Evolutionary conservation across 1,140 invertebrate species (phyloP), one percentile per base, ranked within the genome.

Genomic region (Danaus plexippus): DNA sequence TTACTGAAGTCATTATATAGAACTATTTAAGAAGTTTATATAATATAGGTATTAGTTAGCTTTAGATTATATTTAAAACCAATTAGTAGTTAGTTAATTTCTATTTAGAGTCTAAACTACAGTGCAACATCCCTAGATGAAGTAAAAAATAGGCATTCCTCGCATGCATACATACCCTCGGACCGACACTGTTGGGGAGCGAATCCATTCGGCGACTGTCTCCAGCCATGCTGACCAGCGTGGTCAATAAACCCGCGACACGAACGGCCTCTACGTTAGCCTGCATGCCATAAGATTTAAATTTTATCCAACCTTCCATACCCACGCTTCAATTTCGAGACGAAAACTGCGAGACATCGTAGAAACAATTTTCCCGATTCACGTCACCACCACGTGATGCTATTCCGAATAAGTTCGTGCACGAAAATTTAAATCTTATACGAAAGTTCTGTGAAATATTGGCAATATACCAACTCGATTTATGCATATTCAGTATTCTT

Each of bases 231-330:
- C 90, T 92, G 76, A 94, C 92, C 73, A 94, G 89, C 56, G 92
- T 93, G 59, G 92, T 93, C 61, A 93, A 90, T 71, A 94, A 88
- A 63, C 92, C 92, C 50, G 93, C 91, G 64, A 93, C 92, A 64
- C 92, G 87, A 52, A 93, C 92, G 75, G 92, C 90, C 74, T 91
- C 90, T 75, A 91, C 87, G 80, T 91, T 91, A 71, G 89, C 85
- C 80, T 89, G 88, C 81, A 84, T 79, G 80, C 80, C 71, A 75
- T 83, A 84, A 84, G 77, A 84, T 80, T 86, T 81, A 81, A 82
- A 85, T 85, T 77, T 66, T 75, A 80, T 81, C 75, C 66, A 69
- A 75, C 56, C 59, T 61, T 59, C 54, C 47, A 61, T 57, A 59
- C 63, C 63, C 58, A 58, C 61, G 49, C 45, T 58, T 50, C 57